These are phyloP conservation scores for Theropithecus gelada DNA, from an alignment of 2,113 vertebrate genomes.

Conservation along the genomic window DNA sequence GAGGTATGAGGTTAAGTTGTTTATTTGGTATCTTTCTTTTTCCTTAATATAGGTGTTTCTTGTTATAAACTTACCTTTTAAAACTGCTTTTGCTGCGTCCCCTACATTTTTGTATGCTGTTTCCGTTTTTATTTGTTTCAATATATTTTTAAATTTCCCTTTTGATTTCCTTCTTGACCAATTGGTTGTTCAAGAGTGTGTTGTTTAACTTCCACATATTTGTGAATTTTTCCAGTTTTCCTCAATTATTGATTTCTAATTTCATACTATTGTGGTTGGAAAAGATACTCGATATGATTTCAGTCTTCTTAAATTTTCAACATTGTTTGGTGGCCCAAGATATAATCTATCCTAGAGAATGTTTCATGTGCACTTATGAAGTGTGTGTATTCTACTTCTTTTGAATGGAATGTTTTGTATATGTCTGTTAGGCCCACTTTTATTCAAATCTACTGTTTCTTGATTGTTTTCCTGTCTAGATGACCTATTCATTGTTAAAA, in stretches of 20 bases:
- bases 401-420: not conserved
- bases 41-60: not conserved
- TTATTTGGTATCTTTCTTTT: not conserved
- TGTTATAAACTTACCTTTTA: not conserved
- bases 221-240: not conserved
- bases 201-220: not conserved
- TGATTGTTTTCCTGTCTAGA: not conserved
- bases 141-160: not conserved
- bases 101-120: not conserved
- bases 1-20: not conserved
- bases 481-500: not conserved
- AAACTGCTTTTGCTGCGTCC: not conserved
- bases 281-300: not conserved
- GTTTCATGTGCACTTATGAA: not conserved
- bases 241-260: not conserved
- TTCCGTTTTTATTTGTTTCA: not conserved
- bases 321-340: not conserved
- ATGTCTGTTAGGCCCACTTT: not conserved
- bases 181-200: not conserved
- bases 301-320: not conserved
- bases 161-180: not conserved
- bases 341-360: not conserved
- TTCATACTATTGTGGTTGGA: not conserved
- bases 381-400: not conserved
- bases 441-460: not conserved